phyloP scores from a whole-genome alignment of 23 tunicate species.

The Styela plicata region DNA sequence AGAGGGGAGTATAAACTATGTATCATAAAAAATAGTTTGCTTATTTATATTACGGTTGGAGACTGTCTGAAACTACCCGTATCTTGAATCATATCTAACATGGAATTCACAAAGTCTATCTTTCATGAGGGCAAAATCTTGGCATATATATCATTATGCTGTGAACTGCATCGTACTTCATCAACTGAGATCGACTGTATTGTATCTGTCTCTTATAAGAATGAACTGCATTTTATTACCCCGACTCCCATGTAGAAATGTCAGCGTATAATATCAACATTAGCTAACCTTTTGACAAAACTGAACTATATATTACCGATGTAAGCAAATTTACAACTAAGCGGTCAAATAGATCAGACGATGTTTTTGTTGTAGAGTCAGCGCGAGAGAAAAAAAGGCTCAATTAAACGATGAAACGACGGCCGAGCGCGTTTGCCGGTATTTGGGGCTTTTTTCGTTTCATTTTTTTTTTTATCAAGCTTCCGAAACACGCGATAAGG shows the following conservation, averaged over 20 bases:
- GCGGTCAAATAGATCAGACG: neutral
- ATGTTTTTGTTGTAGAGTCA: neutral
- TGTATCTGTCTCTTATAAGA: too few relatives aligned
- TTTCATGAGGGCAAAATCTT: too few relatives aligned
- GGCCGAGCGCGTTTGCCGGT: neutral
- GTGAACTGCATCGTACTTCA: too few relatives aligned
- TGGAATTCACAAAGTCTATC: too few relatives aligned
- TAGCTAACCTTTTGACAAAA: neutral
- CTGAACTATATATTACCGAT: neutral
- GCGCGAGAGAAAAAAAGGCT: neutral
- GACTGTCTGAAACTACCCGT: too few relatives aligned
- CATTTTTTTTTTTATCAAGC: neutral
- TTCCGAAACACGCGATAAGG: neutral
- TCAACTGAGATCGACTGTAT: too few relatives aligned
- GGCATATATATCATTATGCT: too few relatives aligned
- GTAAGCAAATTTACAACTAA: neutral
- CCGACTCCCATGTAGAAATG: too few relatives aligned
- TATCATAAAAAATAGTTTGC: too few relatives aligned
- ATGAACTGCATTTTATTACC: too few relatives aligned
- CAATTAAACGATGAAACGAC: neutral
- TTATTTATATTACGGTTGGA: too few relatives aligned
- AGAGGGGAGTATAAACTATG: neutral
- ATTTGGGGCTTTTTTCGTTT: neutral
- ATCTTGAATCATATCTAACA: too few relatives aligned
- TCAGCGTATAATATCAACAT: neutral